Evolutionary conservation across 2,797 vertebrate species (phyloP).

Genomic region (Sparus aurata): DNA sequence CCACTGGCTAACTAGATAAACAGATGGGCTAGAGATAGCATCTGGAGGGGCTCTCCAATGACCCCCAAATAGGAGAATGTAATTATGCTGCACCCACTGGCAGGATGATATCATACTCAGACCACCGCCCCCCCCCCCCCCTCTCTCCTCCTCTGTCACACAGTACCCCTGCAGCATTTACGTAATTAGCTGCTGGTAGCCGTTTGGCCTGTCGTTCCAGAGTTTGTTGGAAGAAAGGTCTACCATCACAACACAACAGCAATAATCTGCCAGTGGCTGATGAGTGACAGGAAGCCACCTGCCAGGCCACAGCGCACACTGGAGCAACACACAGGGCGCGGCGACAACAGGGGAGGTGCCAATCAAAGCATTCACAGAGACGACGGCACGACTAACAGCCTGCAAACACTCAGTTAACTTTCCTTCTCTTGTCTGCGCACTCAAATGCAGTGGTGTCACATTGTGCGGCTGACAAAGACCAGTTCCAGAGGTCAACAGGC

Average conservation of each 20-base stretch:
- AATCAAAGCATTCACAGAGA: conserved; percentile 54
- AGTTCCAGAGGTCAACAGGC: conserved; percentile 61
- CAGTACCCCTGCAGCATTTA: conserved; percentile 34
- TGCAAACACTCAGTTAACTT: conserved; percentile 29
- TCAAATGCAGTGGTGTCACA: conserved; percentile 11
- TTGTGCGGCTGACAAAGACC: conserved; percentile 39
- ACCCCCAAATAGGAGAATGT: conserved; percentile 66
- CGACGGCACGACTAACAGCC: conserved; percentile 1
- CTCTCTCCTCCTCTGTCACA: conserved; percentile 20
- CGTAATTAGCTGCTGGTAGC: conserved; percentile 58
- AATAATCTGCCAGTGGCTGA: conserved; percentile 29
- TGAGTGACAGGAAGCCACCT: conserved; percentile 64
- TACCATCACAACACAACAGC: conserved; percentile 5
- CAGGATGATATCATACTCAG: conserved; percentile 70
- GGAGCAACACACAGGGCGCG: conserved; percentile 8
- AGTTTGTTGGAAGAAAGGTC: conserved; percentile 37
- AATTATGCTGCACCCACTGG: conserved; percentile 65
- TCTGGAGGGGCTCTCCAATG: conserved; percentile 75
- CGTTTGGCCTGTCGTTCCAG: conserved; percentile 34
- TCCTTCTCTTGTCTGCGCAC: conserved; percentile 6
- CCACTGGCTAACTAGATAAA: conserved; percentile 59
- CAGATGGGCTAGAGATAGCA: conserved; percentile 63
- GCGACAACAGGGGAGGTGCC: conserved; percentile 37
- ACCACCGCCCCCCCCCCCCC: not conserved
- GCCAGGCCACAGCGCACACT: conserved; percentile 45